A percentile compares a stretch with the other conserved stretches of the same genome.
Evolutionary conservation across 2,888 invertebrate genomes (phyloP).

Genomic region (Agonopterix subpropinquella): DNA sequence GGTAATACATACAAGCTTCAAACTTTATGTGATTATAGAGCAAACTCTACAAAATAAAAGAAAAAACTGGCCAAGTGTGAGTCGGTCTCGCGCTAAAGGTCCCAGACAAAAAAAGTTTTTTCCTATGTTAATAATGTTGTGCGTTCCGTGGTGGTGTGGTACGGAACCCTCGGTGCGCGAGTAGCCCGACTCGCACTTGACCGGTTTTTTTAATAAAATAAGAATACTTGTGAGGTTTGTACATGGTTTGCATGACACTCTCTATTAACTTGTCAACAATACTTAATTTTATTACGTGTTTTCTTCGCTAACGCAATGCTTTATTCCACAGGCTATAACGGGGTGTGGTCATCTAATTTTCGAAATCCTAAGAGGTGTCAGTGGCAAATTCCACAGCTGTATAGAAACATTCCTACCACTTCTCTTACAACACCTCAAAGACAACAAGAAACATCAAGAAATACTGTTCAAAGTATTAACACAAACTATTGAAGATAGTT

Average conservation of each 20-base stretch:
- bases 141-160: too few species aligned
- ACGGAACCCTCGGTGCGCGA: too few species aligned
- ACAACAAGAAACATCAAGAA: constrained; percentile 64
- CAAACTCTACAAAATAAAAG: too few species aligned
- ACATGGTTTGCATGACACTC: not conserved
- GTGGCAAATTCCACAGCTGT: constrained; percentile 90
- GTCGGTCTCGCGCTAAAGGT: too few species aligned
- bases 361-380: constrained; percentile 90
- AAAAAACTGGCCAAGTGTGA: too few species aligned
- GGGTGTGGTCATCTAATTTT: constrained; percentile 93
- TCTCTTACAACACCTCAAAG: constrained; percentile 78
- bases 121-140: too few species aligned
- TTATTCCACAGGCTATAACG: constrained; percentile 76
- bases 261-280: not conserved
- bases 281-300: not conserved
- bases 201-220: too few species aligned
- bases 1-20: too few species aligned
- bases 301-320: not conserved
- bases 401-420: constrained; percentile 82
- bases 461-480: constrained; percentile 79
- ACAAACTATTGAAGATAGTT: constrained; percentile 78
- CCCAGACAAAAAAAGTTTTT: too few species aligned
- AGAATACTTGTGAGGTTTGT: not conserved
- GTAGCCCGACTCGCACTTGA: too few species aligned
- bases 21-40: too few species aligned